Evolutionary conservation across 1,140 invertebrate genomes (phyloP), one percentile per base, ranked within the genome.

Genomic region (Lerema accius): DNA sequence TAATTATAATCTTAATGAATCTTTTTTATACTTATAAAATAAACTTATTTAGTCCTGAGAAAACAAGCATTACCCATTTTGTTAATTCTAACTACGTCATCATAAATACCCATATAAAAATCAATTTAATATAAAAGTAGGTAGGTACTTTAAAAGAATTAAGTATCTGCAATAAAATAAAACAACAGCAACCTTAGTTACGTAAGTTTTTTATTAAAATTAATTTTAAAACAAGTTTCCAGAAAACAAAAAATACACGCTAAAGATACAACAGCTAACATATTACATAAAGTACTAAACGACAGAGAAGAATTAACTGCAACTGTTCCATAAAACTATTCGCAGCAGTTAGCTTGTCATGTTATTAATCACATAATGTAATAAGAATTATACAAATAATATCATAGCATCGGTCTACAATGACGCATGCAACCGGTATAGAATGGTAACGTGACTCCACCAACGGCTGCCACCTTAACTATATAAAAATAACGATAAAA

Each of bases 391-490:
- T 61, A 72, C 42, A 46, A 69, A 68, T 65, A 68, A 67, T 64
- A 65, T 45, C 46, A 63, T 55, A 67, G 65, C 39, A 67, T 64
- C 61, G 60, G 39, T 65, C 53, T 65, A 71, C 55, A 70, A 72
- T 65, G 53, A 71, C 16, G 49, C 56, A 67, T 67, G 51, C 58
- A 76, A 72, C 50, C 65, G 69, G 63, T 61, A 51, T 23, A 68
- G 71, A 81, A 79, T 82, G 85, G 85, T 88, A 88, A 88, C 85
- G 76, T 82, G 81, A 86, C 80, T 82, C 85, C 86, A 89, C 86
- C 86, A 75, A 88, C 80, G 84, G 84, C 86, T 83, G 84, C 76
- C 78, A 82, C 74, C 78, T 32, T 80, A 70, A 67, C 76, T 80
- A 72, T 32, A 32, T 32, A 67, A 69, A 61, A 64, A 32, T 32